These are phyloP conservation scores for Rhamphomyia laevipes DNA, from an alignment of 2,888 invertebrate species.

Conservation along the genomic window DNA sequence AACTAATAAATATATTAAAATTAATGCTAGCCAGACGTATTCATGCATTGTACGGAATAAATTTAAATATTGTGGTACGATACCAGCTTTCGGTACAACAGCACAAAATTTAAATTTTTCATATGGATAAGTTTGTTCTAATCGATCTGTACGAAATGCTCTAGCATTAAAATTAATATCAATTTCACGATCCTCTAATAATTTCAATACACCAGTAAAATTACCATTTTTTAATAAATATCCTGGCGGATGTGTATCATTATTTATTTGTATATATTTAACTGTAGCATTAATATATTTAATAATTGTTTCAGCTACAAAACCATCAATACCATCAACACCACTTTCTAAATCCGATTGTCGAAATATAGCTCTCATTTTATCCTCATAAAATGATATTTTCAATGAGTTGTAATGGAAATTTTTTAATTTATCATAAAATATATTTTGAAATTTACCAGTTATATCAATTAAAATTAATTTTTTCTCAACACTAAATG, in stretches of 20 bases:
- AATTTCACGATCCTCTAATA: constrained; percentile 19
- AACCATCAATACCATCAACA: constrained; percentile 21
- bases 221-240: constrained; percentile 19
- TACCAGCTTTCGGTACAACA: constrained; percentile 26
- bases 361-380: constrained; percentile 21
- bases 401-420: constrained; percentile 21
- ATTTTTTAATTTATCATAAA: constrained; percentile 24
- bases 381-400: constrained; percentile 25
- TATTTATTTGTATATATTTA: constrained; percentile 21
- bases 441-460: constrained; percentile 7
- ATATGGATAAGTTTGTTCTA: constrained; percentile 26
- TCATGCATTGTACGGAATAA: constrained; percentile 24
- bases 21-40: constrained; percentile 22
- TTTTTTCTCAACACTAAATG: constrained; percentile 16
- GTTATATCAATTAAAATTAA: background rate
- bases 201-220: constrained; percentile 22
- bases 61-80: constrained; percentile 25
- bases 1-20: constrained; percentile 19
- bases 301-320: constrained; percentile 19
- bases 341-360: constrained; percentile 11
- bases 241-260: constrained; percentile 25
- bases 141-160: constrained; percentile 13
- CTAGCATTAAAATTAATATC: constrained; percentile 27
- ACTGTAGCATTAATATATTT: constrained; percentile 25
- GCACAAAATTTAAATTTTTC: constrained; percentile 20